phyloP scores from a whole-genome alignment of 2,888 invertebrate genomes.

The Lycophotia porphyrea region DNA sequence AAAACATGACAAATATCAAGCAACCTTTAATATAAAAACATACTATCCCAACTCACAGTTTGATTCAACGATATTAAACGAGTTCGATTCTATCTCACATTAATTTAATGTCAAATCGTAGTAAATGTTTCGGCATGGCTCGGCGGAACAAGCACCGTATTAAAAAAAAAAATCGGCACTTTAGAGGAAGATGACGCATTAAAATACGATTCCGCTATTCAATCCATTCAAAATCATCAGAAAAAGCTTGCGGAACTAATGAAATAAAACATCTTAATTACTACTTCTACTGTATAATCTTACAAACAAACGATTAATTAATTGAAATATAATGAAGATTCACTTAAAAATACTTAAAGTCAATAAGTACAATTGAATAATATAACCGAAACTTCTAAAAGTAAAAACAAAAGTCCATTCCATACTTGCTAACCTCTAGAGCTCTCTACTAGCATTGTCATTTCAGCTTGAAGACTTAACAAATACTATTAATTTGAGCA shows the following conservation, averaged over 20 bases:
- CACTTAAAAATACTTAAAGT: neutral
- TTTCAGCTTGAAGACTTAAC: constrained; percentile 11
- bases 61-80: neutral
- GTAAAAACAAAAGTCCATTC: neutral
- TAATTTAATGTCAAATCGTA: neutral
- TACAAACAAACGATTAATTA: constrained; percentile 1
- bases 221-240: neutral
- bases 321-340: neutral
- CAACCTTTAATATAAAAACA: neutral
- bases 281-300: neutral
- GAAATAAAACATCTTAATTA: constrained; percentile 1
- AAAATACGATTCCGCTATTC: neutral
- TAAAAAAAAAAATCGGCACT: neutral
- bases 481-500: neutral
- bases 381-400: neutral
- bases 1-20: neutral
- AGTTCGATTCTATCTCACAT: constrained; percentile 7
- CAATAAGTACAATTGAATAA: neutral
- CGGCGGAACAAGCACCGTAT: neutral
- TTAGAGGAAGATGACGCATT: too few relatives aligned
- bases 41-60: neutral
- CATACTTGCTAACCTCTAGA: neutral
- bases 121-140: constrained; percentile 1
- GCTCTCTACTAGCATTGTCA: neutral
- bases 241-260: neutral